Percentiles rank a stretch among this genome's conserved stretches.
These are phyloP conservation scores for Pelecanoides urinatrix DNA, from an alignment of 2,113 vertebrate species.

Conservation along the genomic window DNA sequence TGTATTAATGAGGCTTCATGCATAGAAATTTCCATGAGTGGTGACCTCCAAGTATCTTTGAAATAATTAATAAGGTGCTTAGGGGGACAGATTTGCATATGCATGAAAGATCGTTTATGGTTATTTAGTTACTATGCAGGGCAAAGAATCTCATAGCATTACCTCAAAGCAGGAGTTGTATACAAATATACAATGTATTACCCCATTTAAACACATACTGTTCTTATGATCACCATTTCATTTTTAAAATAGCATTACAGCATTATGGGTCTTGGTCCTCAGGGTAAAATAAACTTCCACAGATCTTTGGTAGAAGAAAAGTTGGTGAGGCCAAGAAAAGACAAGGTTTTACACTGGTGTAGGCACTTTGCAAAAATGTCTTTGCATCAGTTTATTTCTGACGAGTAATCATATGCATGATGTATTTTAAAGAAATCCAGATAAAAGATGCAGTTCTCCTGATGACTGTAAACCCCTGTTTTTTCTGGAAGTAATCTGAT, in stretches of 20 bases:
- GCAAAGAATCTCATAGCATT: conserved; percentile 21
- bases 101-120: conserved; percentile 62
- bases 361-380: not conserved
- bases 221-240: not conserved
- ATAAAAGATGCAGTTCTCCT: not conserved
- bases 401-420: not conserved
- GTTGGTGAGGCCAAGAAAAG: not conserved
- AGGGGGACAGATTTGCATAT: conserved; percentile 71
- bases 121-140: conserved; percentile 59
- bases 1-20: conserved; percentile 72
- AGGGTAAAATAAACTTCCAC: not conserved
- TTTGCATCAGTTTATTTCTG: conserved; percentile 10
- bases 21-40: conserved; percentile 63
- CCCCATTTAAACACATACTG: not conserved
- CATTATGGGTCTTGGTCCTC: not conserved
- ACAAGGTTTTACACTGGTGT: not conserved
- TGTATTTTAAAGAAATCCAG: not conserved
- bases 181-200: not conserved
- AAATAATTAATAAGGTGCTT: conserved; percentile 79
- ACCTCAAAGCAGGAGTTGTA: conserved; percentile 4
- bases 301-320: not conserved
- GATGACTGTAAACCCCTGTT: not conserved
- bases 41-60: conserved; percentile 77
- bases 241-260: not conserved
- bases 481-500: not conserved